Conservation (phyloP, 2,113 vertebrate species). For the Caranx ignobilis region DNA sequence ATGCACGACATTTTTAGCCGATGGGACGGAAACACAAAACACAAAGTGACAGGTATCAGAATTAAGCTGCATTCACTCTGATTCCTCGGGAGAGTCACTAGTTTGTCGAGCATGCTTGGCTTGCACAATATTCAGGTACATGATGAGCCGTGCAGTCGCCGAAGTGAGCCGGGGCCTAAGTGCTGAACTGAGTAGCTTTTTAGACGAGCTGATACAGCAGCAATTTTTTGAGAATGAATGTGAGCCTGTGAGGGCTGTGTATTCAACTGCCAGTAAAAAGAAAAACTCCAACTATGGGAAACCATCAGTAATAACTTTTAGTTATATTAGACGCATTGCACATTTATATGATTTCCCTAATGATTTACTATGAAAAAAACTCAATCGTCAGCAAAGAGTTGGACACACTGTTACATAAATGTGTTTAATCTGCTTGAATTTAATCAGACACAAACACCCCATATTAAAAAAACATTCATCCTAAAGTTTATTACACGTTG, state of each 20-base stretch:
- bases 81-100: slow-evolving; percentile 53
- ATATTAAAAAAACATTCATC: background rate
- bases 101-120: slow-evolving; percentile 54
- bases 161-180: slow-evolving; percentile 46
- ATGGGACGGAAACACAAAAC: slow-evolving; percentile 49
- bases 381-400: slow-evolving; percentile 10
- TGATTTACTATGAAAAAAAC: background rate
- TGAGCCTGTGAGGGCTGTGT: slow-evolving; percentile 49
- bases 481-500: background rate
- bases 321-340: background rate
- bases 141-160: slow-evolving; percentile 44
- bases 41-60: slow-evolving; percentile 68
- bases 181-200: slow-evolving; percentile 19
- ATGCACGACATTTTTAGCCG: slow-evolving; percentile 30
- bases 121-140: slow-evolving; percentile 59
- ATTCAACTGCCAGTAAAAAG: slow-evolving; percentile 48
- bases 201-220: slow-evolving; percentile 68
- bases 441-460: background rate
- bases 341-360: background rate
- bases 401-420: background rate
- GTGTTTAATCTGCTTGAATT: background rate
- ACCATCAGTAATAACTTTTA: slow-evolving; percentile 54
- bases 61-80: slow-evolving; percentile 43
- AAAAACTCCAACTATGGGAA: slow-evolving; percentile 34
- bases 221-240: slow-evolving; percentile 54